Conservation (phyloP, 2,113 vertebrate species). For the Scophthalmus maximus region DNA sequence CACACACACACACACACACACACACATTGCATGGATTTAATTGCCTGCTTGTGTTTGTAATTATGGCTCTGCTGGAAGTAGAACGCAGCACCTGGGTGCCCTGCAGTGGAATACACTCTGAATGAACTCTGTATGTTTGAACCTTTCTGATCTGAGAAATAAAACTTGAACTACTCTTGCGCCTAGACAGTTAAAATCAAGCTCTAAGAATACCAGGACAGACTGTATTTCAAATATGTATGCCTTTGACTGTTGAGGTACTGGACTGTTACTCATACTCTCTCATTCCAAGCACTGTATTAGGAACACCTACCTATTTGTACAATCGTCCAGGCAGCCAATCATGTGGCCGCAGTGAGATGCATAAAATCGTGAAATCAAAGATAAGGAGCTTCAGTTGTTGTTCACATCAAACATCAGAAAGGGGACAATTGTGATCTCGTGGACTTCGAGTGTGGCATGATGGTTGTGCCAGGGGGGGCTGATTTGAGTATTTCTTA, state of each 20-base stretch:
- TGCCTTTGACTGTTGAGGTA: slow-evolving; percentile 10
- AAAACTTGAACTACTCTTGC: slow-evolving; percentile 39
- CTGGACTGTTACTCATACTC: neutral
- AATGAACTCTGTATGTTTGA: slow-evolving; percentile 69
- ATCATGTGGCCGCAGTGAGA: neutral
- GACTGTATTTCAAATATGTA: slow-evolving; percentile 34
- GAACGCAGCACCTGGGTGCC: slow-evolving; percentile 76
- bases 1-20: slow-evolving; percentile 6
- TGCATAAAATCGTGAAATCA: neutral
- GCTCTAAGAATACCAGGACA: slow-evolving; percentile 39
- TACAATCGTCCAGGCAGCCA: neutral
- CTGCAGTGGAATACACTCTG: slow-evolving; percentile 75
- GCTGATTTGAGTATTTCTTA: neutral
- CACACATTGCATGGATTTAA: slow-evolving; percentile 64
- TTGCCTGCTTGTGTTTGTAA: slow-evolving; percentile 79
- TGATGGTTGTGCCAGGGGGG: neutral
- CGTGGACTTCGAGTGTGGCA: neutral
- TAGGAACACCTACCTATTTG: neutral
- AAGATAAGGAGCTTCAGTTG: neutral
- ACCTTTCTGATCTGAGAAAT: slow-evolving; percentile 55
- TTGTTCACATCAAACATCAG: neutral
- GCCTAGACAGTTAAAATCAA: slow-evolving; percentile 37
- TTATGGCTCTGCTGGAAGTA: slow-evolving; percentile 74
- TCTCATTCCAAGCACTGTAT: neutral
- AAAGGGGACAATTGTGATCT: neutral